Conservation (phyloP, 2,113 vertebrate species). For the Hydrochoerus hydrochaeris region DNA sequence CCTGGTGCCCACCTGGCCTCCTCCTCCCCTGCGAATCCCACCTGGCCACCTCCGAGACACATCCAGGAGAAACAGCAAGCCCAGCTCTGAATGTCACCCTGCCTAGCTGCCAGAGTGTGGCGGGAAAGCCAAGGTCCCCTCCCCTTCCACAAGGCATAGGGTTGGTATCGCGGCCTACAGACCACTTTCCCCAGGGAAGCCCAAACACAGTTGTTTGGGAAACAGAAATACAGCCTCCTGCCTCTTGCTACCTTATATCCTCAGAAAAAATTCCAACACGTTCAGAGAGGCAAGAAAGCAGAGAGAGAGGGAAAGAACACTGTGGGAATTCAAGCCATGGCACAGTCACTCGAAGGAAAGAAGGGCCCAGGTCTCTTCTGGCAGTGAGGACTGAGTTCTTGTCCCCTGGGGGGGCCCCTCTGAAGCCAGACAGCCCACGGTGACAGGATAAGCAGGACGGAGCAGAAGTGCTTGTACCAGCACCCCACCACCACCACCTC, state of each 20-base stretch:
- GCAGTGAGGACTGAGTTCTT: constrained; percentile 2
- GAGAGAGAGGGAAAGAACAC: accelerated
- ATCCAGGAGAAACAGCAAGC: constrained; percentile 55
- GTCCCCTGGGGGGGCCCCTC: constrained; percentile 74
- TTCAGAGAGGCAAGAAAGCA: background rate
- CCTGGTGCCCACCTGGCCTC: constrained; percentile 87
- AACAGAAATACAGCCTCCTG: accelerated
- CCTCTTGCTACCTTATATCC: background rate
- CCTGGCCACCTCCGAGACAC: constrained; percentile 63
- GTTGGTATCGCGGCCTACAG: accelerated
- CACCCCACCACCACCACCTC: background rate
- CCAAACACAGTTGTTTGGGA: accelerated
- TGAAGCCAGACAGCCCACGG: constrained; percentile 63
- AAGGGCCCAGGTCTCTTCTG: background rate
- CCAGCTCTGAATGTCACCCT: background rate
- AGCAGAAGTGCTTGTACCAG: constrained; percentile 23
- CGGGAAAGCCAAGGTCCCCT: background rate
- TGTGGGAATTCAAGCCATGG: accelerated
- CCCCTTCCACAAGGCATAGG: accelerated
- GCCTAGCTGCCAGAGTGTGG: background rate
- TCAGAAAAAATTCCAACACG: accelerated
- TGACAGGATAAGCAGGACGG: constrained; percentile 75
- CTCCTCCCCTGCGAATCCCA: constrained; percentile 88
- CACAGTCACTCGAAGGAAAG: background rate
- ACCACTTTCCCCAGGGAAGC: accelerated